These are phyloP conservation scores for Drosophila aldrichi DNA, from an alignment of 2,888 invertebrate species.

Conservation along the genomic window DNA sequence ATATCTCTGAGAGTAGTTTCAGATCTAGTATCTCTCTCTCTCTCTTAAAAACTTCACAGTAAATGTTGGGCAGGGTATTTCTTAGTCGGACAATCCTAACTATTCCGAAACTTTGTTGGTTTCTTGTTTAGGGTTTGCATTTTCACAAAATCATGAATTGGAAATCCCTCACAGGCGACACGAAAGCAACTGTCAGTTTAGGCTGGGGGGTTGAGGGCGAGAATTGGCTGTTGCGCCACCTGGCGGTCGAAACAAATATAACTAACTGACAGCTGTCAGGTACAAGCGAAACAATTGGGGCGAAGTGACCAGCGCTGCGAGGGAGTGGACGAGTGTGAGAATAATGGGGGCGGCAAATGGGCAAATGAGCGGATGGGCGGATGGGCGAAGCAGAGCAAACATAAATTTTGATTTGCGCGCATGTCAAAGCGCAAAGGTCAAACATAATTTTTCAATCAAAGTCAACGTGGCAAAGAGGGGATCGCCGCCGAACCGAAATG, in stretches of 20 bases:
- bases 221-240: constrained; percentile 46
- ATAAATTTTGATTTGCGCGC: constrained; percentile 63
- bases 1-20: neutral
- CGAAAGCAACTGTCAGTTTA: constrained; percentile 45
- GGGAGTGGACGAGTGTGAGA: neutral
- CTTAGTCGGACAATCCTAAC: neutral
- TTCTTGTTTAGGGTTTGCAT: neutral
- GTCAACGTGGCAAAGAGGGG: constrained; percentile 12
- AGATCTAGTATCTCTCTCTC: neutral
- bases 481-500: constrained; percentile 31
- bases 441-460: constrained; percentile 73
- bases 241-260: constrained; percentile 34
- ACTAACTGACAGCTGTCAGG: constrained; percentile 64
- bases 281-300: constrained; percentile 39
- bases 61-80: neutral
- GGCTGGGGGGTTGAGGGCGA: constrained; percentile 13
- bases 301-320: constrained; percentile 5
- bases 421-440: constrained; percentile 57
- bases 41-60: neutral
- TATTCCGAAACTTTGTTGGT: neutral
- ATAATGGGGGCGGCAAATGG: neutral
- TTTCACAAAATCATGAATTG: constrained; percentile 11
- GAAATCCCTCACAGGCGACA: neutral
- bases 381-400: constrained; percentile 21
- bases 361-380: neutral